Base-by-base conservation (phyloP, 35 echinoderm and acorn worm species). In the Stichopus chloronotus region DNA sequence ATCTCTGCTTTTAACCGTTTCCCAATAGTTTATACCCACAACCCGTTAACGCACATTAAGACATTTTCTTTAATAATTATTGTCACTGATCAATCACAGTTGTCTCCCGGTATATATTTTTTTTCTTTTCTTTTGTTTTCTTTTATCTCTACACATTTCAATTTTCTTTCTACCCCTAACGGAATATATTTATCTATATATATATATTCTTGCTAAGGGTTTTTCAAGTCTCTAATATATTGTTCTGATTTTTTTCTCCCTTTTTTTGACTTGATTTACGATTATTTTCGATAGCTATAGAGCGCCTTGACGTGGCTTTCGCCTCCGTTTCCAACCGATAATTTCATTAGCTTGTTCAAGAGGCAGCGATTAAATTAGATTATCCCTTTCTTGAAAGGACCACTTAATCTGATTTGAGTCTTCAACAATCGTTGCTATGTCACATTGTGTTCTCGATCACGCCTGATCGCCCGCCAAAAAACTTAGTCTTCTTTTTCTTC, bases 391-490 rank as follows among this genome's bases (percentile, higher is more conserved):
- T 89, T 89, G 57, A 89, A 89, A 65, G 52, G 87, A 89, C 87
- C 87, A 89, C 59, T 71, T 89, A 89, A 89, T 89, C 87, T 63
- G 65, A 89, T 89, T 89, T 65, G 87, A 71, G 57, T 72, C 16
- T 89, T 53, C 87, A 89, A 89, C 87, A 89, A 89, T 89, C 87
- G 71, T 72, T 65, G 59, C 61, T 59, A 89, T 89, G 87, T 89
- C 87, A 89, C 87, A 89, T 89, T 89, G 16, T 89, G 87, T 89
- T 89, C 59, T 89, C 87, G 57, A 89, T 89, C 87, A 89, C 87
- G 87, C 87, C 87, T 89, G 87, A 72, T 89, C 87, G 59, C 59
- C 30, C 87, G 16, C 17, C 60, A 22, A 58, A 52, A 89, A 74
- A 65, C 61, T 43, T 43, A 43, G 30, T 43, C 61, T 65, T 65